Evolutionary conservation across 2,113 vertebrate genomes (phyloP).

Genomic region (Crotalus viridis): DNA sequence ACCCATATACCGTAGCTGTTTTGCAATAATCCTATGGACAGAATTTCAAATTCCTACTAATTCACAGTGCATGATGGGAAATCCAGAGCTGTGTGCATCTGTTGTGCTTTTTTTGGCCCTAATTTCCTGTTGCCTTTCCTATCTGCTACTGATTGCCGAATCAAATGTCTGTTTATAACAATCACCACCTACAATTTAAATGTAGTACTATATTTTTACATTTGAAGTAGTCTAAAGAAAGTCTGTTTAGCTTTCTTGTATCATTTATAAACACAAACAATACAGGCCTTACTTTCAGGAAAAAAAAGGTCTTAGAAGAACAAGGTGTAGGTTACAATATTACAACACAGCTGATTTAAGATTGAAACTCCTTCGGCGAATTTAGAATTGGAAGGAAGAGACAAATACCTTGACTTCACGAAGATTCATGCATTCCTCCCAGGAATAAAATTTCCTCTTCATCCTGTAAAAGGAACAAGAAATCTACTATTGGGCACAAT

Average conservation of each 20-base stretch:
- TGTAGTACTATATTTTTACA: background rate
- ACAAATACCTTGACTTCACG: conserved; percentile 90
- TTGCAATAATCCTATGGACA: background rate
- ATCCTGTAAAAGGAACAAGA: conserved; percentile 75
- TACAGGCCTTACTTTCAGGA: background rate
- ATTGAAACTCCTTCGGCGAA: background rate
- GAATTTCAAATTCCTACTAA: background rate
- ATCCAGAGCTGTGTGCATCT: background rate
- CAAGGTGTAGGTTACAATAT: background rate
- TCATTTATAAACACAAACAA: background rate
- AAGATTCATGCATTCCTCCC: conserved; percentile 98
- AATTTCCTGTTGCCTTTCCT: background rate
- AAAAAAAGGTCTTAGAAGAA: background rate
- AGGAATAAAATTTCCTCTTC: conserved; percentile 98
- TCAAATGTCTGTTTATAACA: background rate
- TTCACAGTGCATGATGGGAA: background rate
- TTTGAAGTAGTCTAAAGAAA: background rate
- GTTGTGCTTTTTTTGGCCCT: background rate
- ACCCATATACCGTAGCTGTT: background rate
- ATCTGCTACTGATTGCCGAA: background rate
- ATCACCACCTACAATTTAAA: background rate
- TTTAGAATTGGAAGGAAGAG: background rate
- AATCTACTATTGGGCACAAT: conserved; percentile 1
- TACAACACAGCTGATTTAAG: background rate
- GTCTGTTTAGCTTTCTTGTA: background rate